phyloP scores from a whole-genome alignment of 2,797 vertebrate species.

The Ataeniobius toweri region DNA sequence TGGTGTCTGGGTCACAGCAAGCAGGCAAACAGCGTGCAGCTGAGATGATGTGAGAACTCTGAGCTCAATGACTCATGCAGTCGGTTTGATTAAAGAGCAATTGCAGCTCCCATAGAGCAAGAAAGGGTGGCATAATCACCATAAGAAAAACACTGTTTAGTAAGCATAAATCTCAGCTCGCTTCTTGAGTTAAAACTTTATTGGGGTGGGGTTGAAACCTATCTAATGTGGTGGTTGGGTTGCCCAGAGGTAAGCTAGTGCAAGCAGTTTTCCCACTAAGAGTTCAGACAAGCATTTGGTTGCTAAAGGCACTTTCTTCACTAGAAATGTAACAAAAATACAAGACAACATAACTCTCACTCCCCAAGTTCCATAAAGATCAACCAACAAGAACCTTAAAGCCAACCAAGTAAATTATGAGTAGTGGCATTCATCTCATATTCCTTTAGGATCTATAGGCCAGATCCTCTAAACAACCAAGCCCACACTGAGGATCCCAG shows the following conservation, averaged over 20 bases:
- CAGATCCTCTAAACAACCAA: no score
- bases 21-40: constrained; percentile 63
- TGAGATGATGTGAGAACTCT: constrained; percentile 56
- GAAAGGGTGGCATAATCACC: constrained; percentile 66
- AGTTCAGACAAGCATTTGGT: constrained; percentile 5
- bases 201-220: constrained; percentile 40
- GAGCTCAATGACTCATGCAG: constrained; percentile 63
- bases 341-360: neutral
- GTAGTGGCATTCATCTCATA: no score
- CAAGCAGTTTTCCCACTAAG: constrained; percentile 21
- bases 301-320: constrained; percentile 15
- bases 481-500: neutral
- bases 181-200: constrained; percentile 45
- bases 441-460: no score
- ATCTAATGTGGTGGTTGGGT: constrained; percentile 18
- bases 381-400: neutral
- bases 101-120: constrained; percentile 56
- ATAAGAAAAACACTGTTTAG: constrained; percentile 53
- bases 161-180: constrained; percentile 49
- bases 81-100: constrained; percentile 76
- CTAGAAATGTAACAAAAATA: neutral
- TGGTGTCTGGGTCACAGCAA: constrained; percentile 61
- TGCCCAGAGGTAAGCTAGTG: constrained; percentile 20
- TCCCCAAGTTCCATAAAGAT: neutral
- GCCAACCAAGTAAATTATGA: no score